Conservation (phyloP, 2,888 invertebrate genomes). For the Troides oblongomaculatus region DNA sequence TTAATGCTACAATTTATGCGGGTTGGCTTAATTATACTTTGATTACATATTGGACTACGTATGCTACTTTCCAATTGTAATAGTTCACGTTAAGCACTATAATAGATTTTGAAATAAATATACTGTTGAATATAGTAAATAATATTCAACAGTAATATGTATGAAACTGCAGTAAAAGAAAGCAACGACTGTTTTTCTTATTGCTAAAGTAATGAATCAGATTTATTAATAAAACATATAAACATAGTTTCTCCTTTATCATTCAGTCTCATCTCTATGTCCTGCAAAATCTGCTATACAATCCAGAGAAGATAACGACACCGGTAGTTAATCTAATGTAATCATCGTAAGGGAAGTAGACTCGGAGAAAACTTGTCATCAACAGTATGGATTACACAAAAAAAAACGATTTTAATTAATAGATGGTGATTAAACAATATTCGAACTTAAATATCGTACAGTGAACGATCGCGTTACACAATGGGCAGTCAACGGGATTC, state of each 20-base stretch:
- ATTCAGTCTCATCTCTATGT: too few relatives aligned
- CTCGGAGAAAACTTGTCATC: background rate
- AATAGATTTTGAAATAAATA: too few relatives aligned
- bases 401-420: conserved; percentile 36
- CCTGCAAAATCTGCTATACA: too few relatives aligned
- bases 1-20: conserved; percentile 74
- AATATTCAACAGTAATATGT: too few relatives aligned
- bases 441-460: conserved; percentile 37
- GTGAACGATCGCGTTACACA: conserved; percentile 65
- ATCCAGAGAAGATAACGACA: too few relatives aligned
- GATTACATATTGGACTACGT: conserved; percentile 36
- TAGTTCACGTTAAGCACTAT: background rate
- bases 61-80: background rate
- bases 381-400: background rate
- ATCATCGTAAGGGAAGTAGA: background rate
- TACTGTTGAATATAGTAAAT: too few relatives aligned
- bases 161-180: too few relatives aligned
- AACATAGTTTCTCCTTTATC: too few relatives aligned
- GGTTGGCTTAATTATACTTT: conserved; percentile 46
- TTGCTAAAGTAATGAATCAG: too few relatives aligned
- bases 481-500: conserved; percentile 61
- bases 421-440: conserved; percentile 46
- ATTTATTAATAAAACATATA: too few relatives aligned
- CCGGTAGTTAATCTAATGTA: too few relatives aligned
- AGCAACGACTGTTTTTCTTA: too few relatives aligned